Percentiles rank a stretch among this genome's conserved stretches.
phyloP scores from a whole-genome alignment of 2,113 vertebrate genomes.

The Nothobranchius furzeri region DNA sequence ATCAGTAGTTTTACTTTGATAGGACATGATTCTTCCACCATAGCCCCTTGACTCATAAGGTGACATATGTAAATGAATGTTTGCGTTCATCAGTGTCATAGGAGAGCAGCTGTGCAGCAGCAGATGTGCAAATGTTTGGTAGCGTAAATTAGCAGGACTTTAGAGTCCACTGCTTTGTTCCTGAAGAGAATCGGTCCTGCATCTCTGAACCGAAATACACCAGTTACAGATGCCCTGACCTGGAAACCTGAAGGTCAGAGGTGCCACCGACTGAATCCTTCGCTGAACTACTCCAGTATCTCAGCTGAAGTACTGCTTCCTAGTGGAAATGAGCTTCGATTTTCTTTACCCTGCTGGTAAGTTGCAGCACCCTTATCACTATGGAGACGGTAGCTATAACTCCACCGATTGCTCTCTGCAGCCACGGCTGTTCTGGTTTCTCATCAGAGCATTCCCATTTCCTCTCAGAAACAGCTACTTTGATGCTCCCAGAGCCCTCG shows the following conservation, averaged over 20 bases:
- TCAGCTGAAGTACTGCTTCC: slow-evolving; percentile 21
- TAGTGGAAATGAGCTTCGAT: slow-evolving; percentile 51
- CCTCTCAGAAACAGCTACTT: slow-evolving; percentile 33
- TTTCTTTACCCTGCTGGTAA: slow-evolving; percentile 40
- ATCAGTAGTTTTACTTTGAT: no score
- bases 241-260: slow-evolving; percentile 15
- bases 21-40: background rate
- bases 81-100: slow-evolving; percentile 3
- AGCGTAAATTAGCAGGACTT: background rate
- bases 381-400: background rate
- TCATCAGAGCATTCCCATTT: slow-evolving; percentile 31
- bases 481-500: slow-evolving; percentile 23
- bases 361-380: slow-evolving; percentile 25
- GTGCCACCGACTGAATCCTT: slow-evolving; percentile 21
- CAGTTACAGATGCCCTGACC: slow-evolving; percentile 2
- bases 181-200: background rate
- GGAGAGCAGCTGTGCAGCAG: slow-evolving; percentile 36
- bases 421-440: slow-evolving; percentile 24
- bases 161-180: slow-evolving; percentile 14
- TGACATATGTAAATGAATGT: slow-evolving; percentile 25
- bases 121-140: slow-evolving; percentile 46
- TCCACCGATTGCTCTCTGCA: background rate
- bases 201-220: no score
- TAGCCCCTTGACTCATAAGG: background rate
- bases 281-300: slow-evolving; percentile 5